Base-by-base conservation (phyloP, 2,888 invertebrate species). In the Epirrhoe tristata region DNA sequence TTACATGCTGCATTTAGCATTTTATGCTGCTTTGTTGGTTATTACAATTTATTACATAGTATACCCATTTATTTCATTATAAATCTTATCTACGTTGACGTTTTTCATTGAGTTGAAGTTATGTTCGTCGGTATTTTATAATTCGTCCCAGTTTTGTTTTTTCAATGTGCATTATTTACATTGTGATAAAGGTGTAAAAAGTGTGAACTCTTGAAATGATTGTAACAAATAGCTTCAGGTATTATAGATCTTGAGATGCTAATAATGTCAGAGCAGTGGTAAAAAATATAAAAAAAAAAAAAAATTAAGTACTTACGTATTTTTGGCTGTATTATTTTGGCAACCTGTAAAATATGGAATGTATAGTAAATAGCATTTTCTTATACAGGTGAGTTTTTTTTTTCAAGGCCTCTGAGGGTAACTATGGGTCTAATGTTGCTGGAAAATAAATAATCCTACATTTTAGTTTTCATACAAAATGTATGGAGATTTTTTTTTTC, bases 181-280 rank as follows among this genome's bases (percentile, higher is more conserved):
- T 90, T 93, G 93, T 93, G 92, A 93, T 93, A 92, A 88, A 88
- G 78, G 90, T 91, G 91, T 93, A 91, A 90, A 87, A 88, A 83
- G 75, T 77, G 78, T 76, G 78, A 80, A 82, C 84, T 88, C 87
- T 90, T 88, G 89, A 90, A 88, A 89, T 84, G 83, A 82, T 85
- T 86, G 82, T 86, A 79, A 78, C 73, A 73, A 24, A 24, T 80
- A 80, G 77, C 54, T 57, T 52, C 61, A 69, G 56, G 52, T 77
- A 72, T 73, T 71, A 58, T 12, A 2, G 71, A 63, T 75, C 58
- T 55, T 70, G 70, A 71, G 57, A 17, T 63, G 69, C 65, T 54
- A 36, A 43, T 54, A 64, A 55, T 54, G 58, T 58, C 55, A 61
- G n/a, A n/a, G n/a, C n/a, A n/a, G 43, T 48, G 55, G 58, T 39